Base-by-base conservation (phyloP, 2,113 vertebrate genomes). In the Canis aureus region DNA sequence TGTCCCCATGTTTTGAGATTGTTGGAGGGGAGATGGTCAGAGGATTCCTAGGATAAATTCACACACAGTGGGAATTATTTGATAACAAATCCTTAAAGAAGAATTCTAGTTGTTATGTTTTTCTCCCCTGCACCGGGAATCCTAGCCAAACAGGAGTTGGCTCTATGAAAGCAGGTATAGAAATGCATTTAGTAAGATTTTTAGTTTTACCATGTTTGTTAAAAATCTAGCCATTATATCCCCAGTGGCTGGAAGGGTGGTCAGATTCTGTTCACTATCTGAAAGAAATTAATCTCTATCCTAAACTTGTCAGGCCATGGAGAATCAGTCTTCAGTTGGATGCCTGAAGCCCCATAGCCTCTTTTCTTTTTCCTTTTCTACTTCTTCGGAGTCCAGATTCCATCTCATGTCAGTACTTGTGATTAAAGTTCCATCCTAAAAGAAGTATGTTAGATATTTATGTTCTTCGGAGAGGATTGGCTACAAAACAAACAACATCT, bases 21-120 rank as follows among this genome's bases (percentile, higher is more conserved):
- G 19, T 8, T 86, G 19, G 19, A 76, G 22, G 4, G 12, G 8
- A 1, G 73, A 6, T 43, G 25, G 13, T 71, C 11, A 49, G 23
- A 91, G 22, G 8, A 91, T n/a, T 76, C 16, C 19, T 51, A 83
- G 69, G 55, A 67, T 64, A 76, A 81, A 76, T 10, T 51, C 53
- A 53, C 35, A 93, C 43, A 57, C 16, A 78, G 0, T 20, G 11
- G 51, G 16, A 85, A 81, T n/a, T 55, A 74, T 62, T 73, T 79
- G n/a, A 29, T n/a, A 76, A n/a, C 10, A 79, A 87, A 73, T 91
- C n/a, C 19, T 90, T 55, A 51, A 85, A 87, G 59, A 78, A 95
- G 53, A 64, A 11, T n/a, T n/a, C 32, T 32, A 69, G 13, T n/a
- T 13, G 16, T 69, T n/a, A n/a, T n/a, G 66, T 69, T 32, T 19